Base-by-base conservation (phyloP, 2,797 vertebrate species). In the Gymnoscopelus microlampas region DNA sequence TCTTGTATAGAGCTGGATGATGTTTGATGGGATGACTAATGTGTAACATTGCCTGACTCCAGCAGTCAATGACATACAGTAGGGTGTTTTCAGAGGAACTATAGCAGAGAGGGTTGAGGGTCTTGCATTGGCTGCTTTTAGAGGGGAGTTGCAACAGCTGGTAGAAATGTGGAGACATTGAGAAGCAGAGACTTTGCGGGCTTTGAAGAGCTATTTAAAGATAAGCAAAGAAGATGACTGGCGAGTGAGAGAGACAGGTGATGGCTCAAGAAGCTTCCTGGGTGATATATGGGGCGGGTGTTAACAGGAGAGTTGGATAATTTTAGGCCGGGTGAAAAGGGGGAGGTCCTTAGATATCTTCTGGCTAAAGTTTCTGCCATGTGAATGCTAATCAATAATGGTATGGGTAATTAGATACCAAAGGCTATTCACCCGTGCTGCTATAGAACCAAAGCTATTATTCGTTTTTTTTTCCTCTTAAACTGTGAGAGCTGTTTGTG, bases 201-300 rank as follows among this genome's bases (percentile, higher is more conserved):
- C 86, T 89, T 91, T 86, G 80, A 87, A 72, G 69, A 80, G 89
- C 91, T 93, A 91, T 93, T 93, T 93, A 93, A 90, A 92, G 90
- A 92, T 13, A 26, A 73, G 76, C 70, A 74, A 82, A 83, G 88
- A 90, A 83, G 87, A 90, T 86, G 87, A 80, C 85, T 83, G 81
- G 74, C 83, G 87, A 91, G 82, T 82, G 89, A 89, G 89, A 82
- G 84, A 86, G 90, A 92, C 93, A 92, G 91, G 91, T 93, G 92
- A 94, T 76, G 87, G 91, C 85, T 88, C 85, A 91, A 90, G 89
- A 90, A 88, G 81, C 89, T 88, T 89, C 89, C 87, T 89, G 85
- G 88, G 85, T 91, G 80, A 92, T 90, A 92, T 90, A 89, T 88
- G 88, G 89, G 84, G 84, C 49, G 69, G 81, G 85, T 74, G 68